Evolutionary conservation across 1,140 invertebrate species (phyloP).

Genomic region (Bemisia tabaci): DNA sequence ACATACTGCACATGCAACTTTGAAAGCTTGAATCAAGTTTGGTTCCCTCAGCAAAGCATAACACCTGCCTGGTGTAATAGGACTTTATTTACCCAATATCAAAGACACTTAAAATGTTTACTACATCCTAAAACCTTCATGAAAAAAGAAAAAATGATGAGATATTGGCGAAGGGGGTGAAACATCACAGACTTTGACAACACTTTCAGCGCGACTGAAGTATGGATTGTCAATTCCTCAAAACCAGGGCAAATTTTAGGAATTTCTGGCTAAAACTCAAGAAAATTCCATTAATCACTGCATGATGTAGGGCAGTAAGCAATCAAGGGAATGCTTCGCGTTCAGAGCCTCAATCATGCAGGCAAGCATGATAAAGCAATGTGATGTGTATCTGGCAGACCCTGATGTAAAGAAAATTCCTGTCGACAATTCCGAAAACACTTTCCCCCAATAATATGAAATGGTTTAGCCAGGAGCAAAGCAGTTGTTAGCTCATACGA

Average conservation of each 20-base stretch:
- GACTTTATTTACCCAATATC: neutral
- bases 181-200: neutral
- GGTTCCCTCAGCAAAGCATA: no score
- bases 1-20: neutral
- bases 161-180: neutral
- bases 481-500: neutral
- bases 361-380: neutral
- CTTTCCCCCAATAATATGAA: neutral
- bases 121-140: neutral
- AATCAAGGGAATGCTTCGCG: neutral
- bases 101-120: neutral
- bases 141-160: neutral
- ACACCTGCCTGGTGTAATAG: neutral
- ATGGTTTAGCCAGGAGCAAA: neutral
- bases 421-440: neutral
- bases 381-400: no score
- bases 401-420: no score
- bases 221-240: no score
- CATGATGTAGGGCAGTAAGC: neutral
- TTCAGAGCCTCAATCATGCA: neutral
- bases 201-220: no score
- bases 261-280: no score
- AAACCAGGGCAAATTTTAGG: no score
- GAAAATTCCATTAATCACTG: neutral
- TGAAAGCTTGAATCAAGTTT: no score